Conservation (phyloP, 2,797 vertebrate genomes). For the Selene dorsalis region DNA sequence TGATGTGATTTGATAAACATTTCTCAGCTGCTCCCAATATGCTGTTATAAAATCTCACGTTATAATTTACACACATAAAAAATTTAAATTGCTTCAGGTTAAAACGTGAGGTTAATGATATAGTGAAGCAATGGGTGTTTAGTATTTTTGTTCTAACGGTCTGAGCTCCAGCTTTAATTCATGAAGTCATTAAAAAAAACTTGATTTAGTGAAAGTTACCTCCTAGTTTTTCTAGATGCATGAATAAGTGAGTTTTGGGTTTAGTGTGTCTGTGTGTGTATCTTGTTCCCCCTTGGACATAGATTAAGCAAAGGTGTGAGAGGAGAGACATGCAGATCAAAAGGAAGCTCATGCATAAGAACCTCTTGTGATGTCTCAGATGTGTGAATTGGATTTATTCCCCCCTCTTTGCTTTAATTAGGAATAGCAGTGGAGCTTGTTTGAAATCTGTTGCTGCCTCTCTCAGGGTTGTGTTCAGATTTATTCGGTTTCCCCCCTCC, state of each 20-base stretch:
- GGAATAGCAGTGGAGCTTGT: conserved; percentile 54
- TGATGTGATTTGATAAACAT: too few relatives aligned
- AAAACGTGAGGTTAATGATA: too few relatives aligned
- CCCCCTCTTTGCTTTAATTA: conserved; percentile 69
- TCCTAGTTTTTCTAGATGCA: neutral
- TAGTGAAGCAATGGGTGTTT: too few relatives aligned
- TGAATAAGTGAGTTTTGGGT: conserved; percentile 8
- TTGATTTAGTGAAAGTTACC: neutral
- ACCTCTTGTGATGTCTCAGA: conserved; percentile 66
- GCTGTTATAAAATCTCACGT: too few relatives aligned
- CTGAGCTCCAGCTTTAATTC: neutral
- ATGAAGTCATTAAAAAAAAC: neutral
- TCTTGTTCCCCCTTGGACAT: neutral
- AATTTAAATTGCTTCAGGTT: too few relatives aligned
- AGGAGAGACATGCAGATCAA: conserved; percentile 62
- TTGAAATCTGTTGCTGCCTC: conserved; percentile 68
- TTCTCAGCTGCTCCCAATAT: too few relatives aligned
- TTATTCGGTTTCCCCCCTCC: neutral
- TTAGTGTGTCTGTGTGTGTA: conserved; percentile 31
- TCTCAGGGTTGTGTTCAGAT: conserved; percentile 41
- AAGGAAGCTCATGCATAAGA: conserved; percentile 54
- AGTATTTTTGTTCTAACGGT: neutral
- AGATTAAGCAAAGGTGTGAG: conserved; percentile 43
- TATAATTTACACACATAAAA: too few relatives aligned
- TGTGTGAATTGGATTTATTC: conserved; percentile 66